These are phyloP conservation scores for Sphinx pinastri DNA, from an alignment of 2,888 invertebrate genomes.

Conservation along the genomic window DNA sequence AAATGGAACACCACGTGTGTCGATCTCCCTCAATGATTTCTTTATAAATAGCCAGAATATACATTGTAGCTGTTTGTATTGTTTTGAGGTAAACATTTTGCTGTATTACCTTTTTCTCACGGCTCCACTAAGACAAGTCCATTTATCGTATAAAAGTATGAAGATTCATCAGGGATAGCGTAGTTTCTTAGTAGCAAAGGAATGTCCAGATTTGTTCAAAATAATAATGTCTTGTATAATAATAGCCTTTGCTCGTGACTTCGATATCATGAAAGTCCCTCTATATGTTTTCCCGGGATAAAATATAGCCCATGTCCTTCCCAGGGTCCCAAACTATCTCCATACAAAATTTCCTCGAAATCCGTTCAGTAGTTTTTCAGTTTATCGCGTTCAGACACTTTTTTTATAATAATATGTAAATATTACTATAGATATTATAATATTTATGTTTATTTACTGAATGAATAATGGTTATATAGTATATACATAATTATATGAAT, in stretches of 20 bases:
- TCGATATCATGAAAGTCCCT: too few relatives aligned
- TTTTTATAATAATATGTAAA: too few relatives aligned
- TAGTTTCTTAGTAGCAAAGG: not conserved
- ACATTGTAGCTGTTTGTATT: not conserved
- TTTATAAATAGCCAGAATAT: not conserved
- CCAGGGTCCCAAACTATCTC: too few relatives aligned
- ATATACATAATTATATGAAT: too few relatives aligned
- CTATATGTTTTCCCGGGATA: too few relatives aligned
- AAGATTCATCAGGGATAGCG: not conserved
- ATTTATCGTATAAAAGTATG: too few relatives aligned
- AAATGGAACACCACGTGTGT: slow-evolving; percentile 16
- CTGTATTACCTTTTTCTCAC: not conserved
- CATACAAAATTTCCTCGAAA: too few relatives aligned
- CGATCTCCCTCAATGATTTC: slow-evolving; percentile 17
- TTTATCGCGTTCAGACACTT: too few relatives aligned
- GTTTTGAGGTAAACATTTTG: not conserved
- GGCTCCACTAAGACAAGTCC: too few relatives aligned
- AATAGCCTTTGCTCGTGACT: not conserved
- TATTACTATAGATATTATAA: not conserved
- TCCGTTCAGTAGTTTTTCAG: too few relatives aligned
- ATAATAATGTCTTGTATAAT: not conserved
- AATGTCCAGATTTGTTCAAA: too few relatives aligned
- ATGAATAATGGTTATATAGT: not conserved
- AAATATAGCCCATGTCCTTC: too few relatives aligned
- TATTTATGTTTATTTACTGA: not conserved